Evolutionary conservation across 2,113 vertebrate species (phyloP).

Genomic region (Gyps fulvus): DNA sequence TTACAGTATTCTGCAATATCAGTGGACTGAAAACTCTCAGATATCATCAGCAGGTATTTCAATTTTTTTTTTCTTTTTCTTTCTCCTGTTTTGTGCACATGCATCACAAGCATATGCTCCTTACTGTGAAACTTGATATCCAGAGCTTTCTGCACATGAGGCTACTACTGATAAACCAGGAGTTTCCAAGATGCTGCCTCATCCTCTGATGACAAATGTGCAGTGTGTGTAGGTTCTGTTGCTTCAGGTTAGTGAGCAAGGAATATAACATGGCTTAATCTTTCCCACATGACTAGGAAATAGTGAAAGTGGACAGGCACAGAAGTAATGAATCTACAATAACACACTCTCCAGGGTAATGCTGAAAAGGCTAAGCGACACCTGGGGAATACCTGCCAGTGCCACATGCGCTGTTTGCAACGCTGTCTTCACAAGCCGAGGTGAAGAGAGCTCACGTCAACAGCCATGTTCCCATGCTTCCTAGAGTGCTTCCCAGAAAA

Average conservation of each 20-base stretch:
- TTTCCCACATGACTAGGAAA: not conserved
- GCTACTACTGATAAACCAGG: not conserved
- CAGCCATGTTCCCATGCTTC: not conserved
- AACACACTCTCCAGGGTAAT: not conserved
- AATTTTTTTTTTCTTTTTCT: too few species aligned
- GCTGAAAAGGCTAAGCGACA: not conserved
- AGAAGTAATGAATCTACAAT: not conserved
- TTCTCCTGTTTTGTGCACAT: not conserved
- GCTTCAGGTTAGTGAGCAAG: not conserved
- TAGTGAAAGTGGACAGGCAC: not conserved
- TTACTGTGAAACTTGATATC: not conserved
- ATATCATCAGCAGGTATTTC: not conserved
- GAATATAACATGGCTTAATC: not conserved
- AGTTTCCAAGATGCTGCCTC: not conserved
- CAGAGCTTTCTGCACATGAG: not conserved
- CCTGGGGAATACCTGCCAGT: not conserved
- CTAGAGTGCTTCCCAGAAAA: not conserved
- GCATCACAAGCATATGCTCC: not conserved
- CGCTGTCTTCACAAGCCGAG: fast-evolving
- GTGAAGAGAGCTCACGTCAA: not conserved
- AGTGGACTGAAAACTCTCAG: not conserved
- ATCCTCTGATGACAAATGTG: not conserved
- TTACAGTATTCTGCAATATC: not conserved
- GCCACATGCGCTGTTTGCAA: not conserved
- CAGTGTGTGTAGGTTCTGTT: not conserved